Percentiles rank a stretch among this genome's conserved stretches.
These are phyloP conservation scores for Prionace glauca DNA, from an alignment of 2,797 vertebrate genomes.

Conservation along the genomic window DNA sequence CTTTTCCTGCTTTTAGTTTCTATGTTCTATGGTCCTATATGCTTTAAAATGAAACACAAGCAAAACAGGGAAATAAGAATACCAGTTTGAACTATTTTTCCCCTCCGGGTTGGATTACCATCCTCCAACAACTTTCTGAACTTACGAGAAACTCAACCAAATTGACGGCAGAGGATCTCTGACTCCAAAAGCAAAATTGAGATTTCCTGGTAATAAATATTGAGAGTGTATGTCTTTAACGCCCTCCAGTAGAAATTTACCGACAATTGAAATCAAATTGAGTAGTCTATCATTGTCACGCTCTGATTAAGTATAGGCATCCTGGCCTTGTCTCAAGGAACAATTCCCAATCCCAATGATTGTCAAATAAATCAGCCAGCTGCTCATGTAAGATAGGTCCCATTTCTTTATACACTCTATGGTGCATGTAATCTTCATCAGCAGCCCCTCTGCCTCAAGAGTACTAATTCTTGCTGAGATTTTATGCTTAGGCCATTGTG, in stretches of 20 bases:
- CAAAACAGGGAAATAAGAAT: no score
- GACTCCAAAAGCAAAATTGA: background rate
- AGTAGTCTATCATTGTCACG: background rate
- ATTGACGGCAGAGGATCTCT: background rate
- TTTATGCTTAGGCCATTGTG: background rate
- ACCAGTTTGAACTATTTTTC: no score
- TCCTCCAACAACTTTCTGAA: background rate
- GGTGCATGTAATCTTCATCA: background rate
- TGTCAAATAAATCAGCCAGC: background rate
- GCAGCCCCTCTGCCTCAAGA: background rate
- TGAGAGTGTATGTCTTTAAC: background rate
- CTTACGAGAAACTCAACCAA: background rate
- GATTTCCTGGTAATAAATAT: background rate
- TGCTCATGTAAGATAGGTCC: background rate
- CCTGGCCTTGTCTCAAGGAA: background rate
- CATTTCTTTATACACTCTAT: background rate
- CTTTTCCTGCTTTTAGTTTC: no score
- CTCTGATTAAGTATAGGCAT: background rate
- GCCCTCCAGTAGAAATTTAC: background rate
- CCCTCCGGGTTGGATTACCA: background rate
- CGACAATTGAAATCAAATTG: background rate
- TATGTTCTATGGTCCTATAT: no score
- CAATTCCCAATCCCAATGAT: background rate
- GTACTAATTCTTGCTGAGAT: no score
- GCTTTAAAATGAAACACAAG: no score